Conservation (phyloP, 2,113 vertebrate genomes). For the Casuarius casuarius region DNA sequence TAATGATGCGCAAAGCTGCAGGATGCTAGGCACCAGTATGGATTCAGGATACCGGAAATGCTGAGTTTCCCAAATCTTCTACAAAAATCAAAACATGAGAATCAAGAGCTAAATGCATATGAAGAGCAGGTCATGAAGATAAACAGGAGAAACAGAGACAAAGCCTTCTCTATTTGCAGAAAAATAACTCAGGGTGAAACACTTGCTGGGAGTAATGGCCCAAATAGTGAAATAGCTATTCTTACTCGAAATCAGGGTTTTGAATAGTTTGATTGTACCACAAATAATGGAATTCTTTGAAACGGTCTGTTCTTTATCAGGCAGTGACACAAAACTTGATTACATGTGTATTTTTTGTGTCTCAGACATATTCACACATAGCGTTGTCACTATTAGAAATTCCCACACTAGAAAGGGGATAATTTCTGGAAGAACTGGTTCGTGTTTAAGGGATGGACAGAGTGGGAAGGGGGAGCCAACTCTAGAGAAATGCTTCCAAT, state of each 20-base stretch:
- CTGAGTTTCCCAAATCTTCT: neutral
- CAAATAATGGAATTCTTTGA: neutral
- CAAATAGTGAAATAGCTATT: neutral
- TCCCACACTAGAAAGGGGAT: neutral
- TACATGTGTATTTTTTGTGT: neutral
- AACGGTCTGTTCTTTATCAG: neutral
- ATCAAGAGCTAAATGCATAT: neutral
- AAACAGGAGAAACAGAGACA: neutral
- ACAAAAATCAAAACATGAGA: neutral
- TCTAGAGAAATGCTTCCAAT: neutral
- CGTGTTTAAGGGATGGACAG: neutral
- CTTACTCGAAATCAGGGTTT: neutral
- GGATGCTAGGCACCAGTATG: neutral
- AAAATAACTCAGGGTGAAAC: neutral
- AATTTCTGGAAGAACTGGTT: neutral
- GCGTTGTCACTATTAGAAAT: no score
- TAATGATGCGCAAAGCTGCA: neutral
- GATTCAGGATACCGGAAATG: neutral
- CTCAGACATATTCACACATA: no score
- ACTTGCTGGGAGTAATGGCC: neutral
- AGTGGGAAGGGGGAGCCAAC: neutral
- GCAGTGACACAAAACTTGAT: neutral
- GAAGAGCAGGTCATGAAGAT: neutral
- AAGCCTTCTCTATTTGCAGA: no score
- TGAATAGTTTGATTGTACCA: neutral